Evolutionary conservation across 2,888 invertebrate species (phyloP).

Genomic region (Megastigmus dorsalis): DNA sequence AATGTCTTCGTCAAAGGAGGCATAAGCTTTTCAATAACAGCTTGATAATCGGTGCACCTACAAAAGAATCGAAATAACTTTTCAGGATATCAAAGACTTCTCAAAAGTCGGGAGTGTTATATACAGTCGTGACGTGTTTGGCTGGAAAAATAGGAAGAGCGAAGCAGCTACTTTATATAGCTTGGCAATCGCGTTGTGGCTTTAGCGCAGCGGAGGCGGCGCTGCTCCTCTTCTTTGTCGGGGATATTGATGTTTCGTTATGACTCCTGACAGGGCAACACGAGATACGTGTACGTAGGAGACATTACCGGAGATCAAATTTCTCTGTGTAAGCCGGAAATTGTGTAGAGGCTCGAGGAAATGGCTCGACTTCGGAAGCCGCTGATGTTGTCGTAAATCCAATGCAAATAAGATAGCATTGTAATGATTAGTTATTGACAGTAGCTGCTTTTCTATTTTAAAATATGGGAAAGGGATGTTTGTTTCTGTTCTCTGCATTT

Average conservation of each 20-base stretch:
- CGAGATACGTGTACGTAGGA: neutral
- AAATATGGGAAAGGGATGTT: no score
- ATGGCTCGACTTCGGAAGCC: neutral
- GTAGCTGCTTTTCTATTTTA: no score
- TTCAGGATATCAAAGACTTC: neutral
- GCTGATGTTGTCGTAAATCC: neutral
- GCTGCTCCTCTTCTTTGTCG: neutral
- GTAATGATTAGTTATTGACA: no score
- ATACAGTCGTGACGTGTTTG: constrained; percentile 4
- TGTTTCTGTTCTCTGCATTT: no score
- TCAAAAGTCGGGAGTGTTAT: neutral
- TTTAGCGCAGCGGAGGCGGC: no score
- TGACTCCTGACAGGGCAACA: neutral
- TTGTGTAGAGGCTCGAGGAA: neutral
- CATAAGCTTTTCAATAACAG: neutral
- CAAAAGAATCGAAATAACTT: neutral
- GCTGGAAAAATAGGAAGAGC: neutral
- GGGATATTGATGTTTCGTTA: neutral
- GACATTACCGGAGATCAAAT: constrained; percentile 4
- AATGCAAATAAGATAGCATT: no score
- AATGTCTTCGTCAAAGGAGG: neutral
- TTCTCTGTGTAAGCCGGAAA: neutral
- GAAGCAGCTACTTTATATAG: neutral
- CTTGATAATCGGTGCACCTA: neutral
- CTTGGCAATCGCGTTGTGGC: no score